Evolutionary conservation across 2,113 vertebrate genomes (phyloP).

Genomic region (Saguinus midas): DNA sequence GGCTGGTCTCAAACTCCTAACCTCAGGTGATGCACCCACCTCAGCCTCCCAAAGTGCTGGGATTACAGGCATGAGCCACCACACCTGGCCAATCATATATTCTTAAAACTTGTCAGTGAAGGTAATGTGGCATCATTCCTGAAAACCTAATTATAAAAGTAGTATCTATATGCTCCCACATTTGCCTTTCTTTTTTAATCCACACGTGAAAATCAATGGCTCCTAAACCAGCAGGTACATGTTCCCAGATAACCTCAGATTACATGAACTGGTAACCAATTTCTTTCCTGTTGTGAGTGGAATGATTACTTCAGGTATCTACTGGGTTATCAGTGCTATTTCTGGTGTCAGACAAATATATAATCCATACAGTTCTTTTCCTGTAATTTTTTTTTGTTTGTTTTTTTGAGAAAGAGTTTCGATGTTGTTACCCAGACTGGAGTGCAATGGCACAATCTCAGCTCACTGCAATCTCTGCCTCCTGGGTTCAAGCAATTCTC

Average conservation of each 20-base stretch:
- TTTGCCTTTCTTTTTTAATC: neutral
- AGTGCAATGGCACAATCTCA: too few species aligned
- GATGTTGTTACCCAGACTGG: too few species aligned
- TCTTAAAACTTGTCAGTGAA: neutral
- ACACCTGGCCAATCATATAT: neutral
- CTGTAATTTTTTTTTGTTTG: too few species aligned
- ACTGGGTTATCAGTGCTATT: neutral
- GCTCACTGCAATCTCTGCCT: too few species aligned
- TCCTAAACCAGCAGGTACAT: slow-evolving; percentile 6
- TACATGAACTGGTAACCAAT: neutral
- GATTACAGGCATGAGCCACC: neutral
- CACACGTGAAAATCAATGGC: neutral
- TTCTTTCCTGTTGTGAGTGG: neutral
- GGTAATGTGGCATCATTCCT: neutral
- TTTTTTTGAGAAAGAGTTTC: too few species aligned
- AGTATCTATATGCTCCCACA: neutral
- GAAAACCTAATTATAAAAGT: neutral
- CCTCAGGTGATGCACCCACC: too few species aligned
- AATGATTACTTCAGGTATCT: slow-evolving; percentile 6
- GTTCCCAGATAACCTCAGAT: neutral
- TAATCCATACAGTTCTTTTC: neutral
- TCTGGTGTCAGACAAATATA: neutral
- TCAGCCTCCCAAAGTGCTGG: too few species aligned
- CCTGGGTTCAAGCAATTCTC: too few species aligned
- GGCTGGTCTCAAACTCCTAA: too few species aligned